phyloP scores from a whole-genome alignment of 2,888 invertebrate species.

The Chloromyia formosa region DNA sequence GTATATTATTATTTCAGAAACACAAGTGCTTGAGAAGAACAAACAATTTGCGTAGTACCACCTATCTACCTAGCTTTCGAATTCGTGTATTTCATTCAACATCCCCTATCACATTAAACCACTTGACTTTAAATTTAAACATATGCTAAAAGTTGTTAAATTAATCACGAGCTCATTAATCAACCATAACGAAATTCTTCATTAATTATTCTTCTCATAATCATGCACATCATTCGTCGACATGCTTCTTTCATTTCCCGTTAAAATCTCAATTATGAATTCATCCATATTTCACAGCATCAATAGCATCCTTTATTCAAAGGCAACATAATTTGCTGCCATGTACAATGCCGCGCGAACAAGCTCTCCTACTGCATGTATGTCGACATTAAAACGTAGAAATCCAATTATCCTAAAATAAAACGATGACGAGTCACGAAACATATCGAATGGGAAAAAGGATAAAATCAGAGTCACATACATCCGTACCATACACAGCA shows the following conservation, averaged over 20 bases:
- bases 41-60: no score
- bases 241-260: not conserved
- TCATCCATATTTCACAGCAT: slow-evolving; percentile 3
- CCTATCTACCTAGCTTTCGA: no score
- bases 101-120: no score
- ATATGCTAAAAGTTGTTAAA: no score
- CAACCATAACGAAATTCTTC: no score
- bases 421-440: not conserved
- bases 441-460: slow-evolving; percentile 2
- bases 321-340: slow-evolving; percentile 11
- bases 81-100: no score
- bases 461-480: slow-evolving; percentile 1
- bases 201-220: not conserved
- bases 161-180: no score
- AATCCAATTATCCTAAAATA: slow-evolving; percentile 10
- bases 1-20: no score
- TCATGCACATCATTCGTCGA: not conserved
- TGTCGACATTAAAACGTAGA: slow-evolving; percentile 7
- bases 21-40: no score
- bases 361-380: not conserved
- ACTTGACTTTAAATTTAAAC: no score
- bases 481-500: not conserved
- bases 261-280: not conserved
- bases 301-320: not conserved
- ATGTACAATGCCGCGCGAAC: not conserved